Percentiles rank a stretch among this genome's conserved stretches.
These are phyloP conservation scores for Capitulum mitella DNA, from an alignment of 2,888 invertebrate genomes.

Conservation along the genomic window DNA sequence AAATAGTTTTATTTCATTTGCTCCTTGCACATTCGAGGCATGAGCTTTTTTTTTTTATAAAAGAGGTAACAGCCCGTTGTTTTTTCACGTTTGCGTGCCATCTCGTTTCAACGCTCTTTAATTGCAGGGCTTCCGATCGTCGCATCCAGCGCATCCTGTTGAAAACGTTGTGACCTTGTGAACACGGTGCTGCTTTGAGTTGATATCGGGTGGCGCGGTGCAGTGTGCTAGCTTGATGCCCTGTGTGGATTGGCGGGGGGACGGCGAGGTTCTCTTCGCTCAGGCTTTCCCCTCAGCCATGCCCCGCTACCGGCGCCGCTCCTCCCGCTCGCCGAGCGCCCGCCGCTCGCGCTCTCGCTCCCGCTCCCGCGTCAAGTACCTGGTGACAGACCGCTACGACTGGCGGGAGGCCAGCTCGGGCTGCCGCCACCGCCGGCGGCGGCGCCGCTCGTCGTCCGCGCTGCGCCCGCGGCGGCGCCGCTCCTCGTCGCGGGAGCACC, in stretches of 20 bases:
- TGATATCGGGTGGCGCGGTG: neutral
- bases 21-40: no score
- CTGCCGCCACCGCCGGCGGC: neutral
- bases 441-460: neutral
- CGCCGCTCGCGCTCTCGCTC: slow-evolving; percentile 2
- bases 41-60: no score
- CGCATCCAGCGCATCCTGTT: neutral
- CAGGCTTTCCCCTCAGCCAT: neutral
- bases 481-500: slow-evolving; percentile 8
- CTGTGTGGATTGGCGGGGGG: slow-evolving; percentile 4
- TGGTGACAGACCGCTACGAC: neutral
- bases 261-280: neutral
- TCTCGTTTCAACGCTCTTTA: neutral
- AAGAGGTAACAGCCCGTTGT: no score
- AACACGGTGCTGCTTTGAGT: neutral
- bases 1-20: no score
- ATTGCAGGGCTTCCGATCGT: neutral
- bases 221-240: neutral
- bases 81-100: no score
- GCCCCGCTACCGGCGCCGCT: neutral
- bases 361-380: neutral
- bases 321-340: slow-evolving; percentile 3
- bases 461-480: neutral
- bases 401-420: neutral
- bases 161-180: neutral